Base-by-base conservation (phyloP, 2,797 vertebrate genomes). In the Perodicticus potto region DNA sequence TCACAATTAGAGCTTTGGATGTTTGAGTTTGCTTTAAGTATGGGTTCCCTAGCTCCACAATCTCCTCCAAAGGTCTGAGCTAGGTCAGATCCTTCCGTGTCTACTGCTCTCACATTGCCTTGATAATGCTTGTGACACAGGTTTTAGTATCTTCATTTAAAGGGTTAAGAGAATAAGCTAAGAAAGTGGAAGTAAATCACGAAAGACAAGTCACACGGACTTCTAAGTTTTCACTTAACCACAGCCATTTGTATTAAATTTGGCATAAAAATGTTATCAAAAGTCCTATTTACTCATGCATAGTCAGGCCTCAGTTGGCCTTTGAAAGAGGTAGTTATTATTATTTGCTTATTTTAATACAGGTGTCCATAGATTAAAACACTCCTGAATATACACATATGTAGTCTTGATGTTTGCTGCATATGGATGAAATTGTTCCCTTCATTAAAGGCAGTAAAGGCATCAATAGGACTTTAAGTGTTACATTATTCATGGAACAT, bases 101-200 rank as follows among this genome's bases (percentile, higher is more conserved):
- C 37, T 91, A 25, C 49, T 34, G 32, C 49, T 34, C 76, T 73
- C 74, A n/a, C 7, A 43, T 67, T 53, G 74, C 49, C 61, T 80
- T 63, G 10, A 85, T 74, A 76, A 43, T 76, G 14, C 67, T 69
- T 49, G 25, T 72, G 27, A 84, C 49, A 57, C 17, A 45, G 63
- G 16, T 67, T 59, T 89, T 84, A 89, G 16, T 45, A 45, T 92
- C 29, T 78, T 20, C 32, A 29, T 88, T 73, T 73, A 65, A 84
- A 57, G 23, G 84, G n/a, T 32, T 80, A 25, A 91, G 45, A 53
- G 73, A 93, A 91, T 29, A 73, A 59, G 40, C 40, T 69, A 27
- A 76, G 74, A 90, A 88, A 83, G 55, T 40, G 65, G 63, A 88
- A 74, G 29, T 80, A 89, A 89, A 78, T 40, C 53, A 37, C 65